A percentile compares a stretch with the other conserved stretches of the same genome.
phyloP scores from a whole-genome alignment of 2,797 vertebrate species.

The Lagodon rhomboides region DNA sequence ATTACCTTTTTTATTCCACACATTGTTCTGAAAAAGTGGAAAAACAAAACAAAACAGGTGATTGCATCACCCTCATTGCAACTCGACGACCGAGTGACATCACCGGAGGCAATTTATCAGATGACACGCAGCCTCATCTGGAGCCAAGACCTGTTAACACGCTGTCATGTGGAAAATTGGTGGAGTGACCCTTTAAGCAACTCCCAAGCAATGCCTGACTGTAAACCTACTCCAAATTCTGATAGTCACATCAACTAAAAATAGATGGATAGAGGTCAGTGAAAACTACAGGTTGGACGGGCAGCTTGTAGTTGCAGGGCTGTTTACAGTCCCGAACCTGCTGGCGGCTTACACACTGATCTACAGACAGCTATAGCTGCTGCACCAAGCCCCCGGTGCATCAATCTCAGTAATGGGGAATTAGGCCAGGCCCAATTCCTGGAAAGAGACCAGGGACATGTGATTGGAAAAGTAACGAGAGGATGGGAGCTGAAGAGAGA shows the following conservation, averaged over 20 bases:
- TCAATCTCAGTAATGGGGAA: slow-evolving; percentile 75
- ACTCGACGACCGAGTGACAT: too few relatives aligned
- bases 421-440: slow-evolving; percentile 66
- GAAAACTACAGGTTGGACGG: slow-evolving; percentile 15
- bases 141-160: too few relatives aligned
- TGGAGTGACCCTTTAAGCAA: too few relatives aligned
- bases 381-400: slow-evolving; percentile 32
- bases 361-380: slow-evolving; percentile 35
- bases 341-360: slow-evolving; percentile 31
- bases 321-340: slow-evolving; percentile 34
- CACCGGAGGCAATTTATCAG: too few relatives aligned
- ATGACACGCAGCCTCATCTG: too few relatives aligned
- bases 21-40: too few relatives aligned
- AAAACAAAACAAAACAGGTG: too few relatives aligned
- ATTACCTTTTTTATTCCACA: too few relatives aligned
- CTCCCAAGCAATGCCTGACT: neutral
- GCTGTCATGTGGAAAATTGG: too few relatives aligned
- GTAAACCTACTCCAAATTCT: slow-evolving; percentile 2
- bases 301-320: slow-evolving; percentile 9
- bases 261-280: slow-evolving; percentile 33
- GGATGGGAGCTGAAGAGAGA: slow-evolving; percentile 26
- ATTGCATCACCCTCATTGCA: too few relatives aligned
- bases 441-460: slow-evolving; percentile 65
- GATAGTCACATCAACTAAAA: slow-evolving; percentile 10
- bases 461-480: slow-evolving; percentile 22